Conservation (phyloP, 2,888 invertebrate genomes). For the Heliconius erato region DNA sequence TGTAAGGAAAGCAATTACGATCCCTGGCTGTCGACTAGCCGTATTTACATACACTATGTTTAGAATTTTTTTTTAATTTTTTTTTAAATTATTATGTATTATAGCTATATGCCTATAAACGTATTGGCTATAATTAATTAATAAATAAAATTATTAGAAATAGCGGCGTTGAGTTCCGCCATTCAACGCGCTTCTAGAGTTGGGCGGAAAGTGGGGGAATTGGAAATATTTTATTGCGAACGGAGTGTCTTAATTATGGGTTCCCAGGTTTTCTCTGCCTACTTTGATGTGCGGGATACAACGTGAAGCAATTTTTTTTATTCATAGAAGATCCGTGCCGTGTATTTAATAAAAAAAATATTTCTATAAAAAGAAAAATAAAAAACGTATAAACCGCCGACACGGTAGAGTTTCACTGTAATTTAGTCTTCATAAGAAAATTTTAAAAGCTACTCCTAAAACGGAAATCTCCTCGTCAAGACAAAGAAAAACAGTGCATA, state of each 20-base stretch:
- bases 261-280: too few relatives aligned
- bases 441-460: constrained; percentile 35
- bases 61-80: constrained; percentile 26
- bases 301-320: too few relatives aligned
- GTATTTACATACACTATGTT: constrained; percentile 55
- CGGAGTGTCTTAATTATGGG: too few relatives aligned
- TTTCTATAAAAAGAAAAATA: not conserved
- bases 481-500: constrained; percentile 46
- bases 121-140: not conserved
- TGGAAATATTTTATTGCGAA: too few relatives aligned
- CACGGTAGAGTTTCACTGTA: constrained; percentile 1
- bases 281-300: too few relatives aligned
- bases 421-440: constrained; percentile 31
- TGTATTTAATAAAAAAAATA: not conserved
- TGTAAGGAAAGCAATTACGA: constrained; percentile 79
- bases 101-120: not conserved
- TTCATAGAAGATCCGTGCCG: too few relatives aligned
- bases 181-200: too few relatives aligned
- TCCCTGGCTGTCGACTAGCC: constrained; percentile 54
- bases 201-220: too few relatives aligned
- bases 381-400: not conserved
- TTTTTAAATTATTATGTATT: constrained; percentile 29
- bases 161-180: too few relatives aligned
- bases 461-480: constrained; percentile 43
- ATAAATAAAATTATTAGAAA: not conserved